phyloP scores from a whole-genome alignment of 2,113 vertebrate genomes.

The Mirounga angustirostris region DNA sequence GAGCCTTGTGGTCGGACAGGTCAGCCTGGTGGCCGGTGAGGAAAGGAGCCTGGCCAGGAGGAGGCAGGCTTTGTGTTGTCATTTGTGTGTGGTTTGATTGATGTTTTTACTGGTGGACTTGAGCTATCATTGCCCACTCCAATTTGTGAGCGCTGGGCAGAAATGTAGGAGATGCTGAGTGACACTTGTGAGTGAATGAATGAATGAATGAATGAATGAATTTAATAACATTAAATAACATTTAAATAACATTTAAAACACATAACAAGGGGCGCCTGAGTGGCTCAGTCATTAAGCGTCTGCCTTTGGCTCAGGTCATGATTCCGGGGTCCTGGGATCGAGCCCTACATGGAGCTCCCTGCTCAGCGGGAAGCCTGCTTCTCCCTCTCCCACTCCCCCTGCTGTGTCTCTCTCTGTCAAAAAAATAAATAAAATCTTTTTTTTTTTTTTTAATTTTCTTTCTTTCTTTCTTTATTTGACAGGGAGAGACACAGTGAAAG shows the following conservation, averaged over 20 bases:
- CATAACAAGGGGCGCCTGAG: background rate
- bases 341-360: too few relatives aligned
- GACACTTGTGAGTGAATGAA: background rate
- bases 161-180: background rate
- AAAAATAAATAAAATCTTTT: too few relatives aligned
- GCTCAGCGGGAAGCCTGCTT: too few relatives aligned
- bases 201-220: background rate
- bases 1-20: background rate
- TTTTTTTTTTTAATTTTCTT: too few relatives aligned
- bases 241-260: too few relatives aligned
- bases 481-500: too few relatives aligned
- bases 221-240: background rate
- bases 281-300: background rate
- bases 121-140: background rate
- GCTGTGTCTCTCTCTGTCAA: too few relatives aligned
- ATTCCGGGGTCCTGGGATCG: too few relatives aligned
- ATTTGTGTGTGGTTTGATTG: rapidly evolving
- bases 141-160: background rate
- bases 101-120: background rate
- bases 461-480: too few relatives aligned
- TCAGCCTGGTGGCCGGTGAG: background rate
- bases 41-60: background rate
- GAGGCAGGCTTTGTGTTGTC: rapidly evolving
- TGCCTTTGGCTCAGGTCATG: too few relatives aligned
- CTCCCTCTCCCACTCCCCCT: too few relatives aligned